phyloP scores from a whole-genome alignment of 2,113 vertebrate species.

The Jacana jacana region DNA sequence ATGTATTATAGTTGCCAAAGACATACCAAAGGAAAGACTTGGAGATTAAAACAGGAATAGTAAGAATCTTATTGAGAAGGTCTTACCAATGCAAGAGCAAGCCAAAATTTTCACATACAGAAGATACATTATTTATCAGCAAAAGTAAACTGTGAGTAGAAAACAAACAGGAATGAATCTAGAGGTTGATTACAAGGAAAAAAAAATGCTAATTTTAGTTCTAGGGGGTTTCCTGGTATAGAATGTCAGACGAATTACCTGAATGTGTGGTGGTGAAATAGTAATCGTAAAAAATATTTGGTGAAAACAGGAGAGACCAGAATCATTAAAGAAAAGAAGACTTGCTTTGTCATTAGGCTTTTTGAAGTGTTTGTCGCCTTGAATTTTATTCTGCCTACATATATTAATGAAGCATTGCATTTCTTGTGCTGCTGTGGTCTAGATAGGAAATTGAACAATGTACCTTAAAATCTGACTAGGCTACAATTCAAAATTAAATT shows the following conservation, averaged over 20 bases:
- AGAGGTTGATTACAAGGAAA: neutral
- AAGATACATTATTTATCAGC: neutral
- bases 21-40: neutral
- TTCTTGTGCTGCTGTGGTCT: neutral
- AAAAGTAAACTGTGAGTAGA: neutral
- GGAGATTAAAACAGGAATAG: neutral
- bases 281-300: neutral
- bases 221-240: neutral
- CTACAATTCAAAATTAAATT: neutral
- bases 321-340: neutral
- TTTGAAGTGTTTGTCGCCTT: neutral
- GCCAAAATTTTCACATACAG: neutral
- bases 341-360: neutral
- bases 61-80: neutral
- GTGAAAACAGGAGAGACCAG: neutral
- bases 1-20: neutral
- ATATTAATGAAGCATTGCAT: neutral
- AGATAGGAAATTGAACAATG: neutral
- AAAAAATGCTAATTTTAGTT: neutral
- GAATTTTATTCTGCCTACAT: neutral
- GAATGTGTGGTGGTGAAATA: neutral
- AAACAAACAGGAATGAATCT: neutral
- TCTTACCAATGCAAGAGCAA: neutral
- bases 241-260: neutral
- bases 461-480: neutral